Base-by-base conservation (phyloP, 2,113 vertebrate genomes). In the Neoarius graeffei region DNA sequence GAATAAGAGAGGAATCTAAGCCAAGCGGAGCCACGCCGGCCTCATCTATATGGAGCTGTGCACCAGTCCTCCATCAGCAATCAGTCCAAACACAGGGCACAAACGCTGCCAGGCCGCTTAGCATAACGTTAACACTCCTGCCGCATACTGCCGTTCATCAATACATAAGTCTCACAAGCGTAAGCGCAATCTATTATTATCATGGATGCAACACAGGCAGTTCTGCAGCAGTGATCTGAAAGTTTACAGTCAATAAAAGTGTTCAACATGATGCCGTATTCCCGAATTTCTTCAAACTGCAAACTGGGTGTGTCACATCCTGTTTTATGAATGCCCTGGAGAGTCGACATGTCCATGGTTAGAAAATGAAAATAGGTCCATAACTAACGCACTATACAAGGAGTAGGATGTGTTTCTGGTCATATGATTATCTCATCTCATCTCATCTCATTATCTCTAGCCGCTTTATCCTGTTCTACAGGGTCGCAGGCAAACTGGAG, bases 111-210 rank as follows among this genome's bases (percentile, higher is more conserved):
- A 85, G 79, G 87, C 77, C 89, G 88, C 85, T 90, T 89, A 89
- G 85, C 87, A 90, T 90, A 90, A 90, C 85, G 87, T 87, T 90
- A 88, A 76, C 82, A n/a, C 85, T 85, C 89, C 83, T 82, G 82
- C 89, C 82, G 89, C 14, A 76, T 77, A 52, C 60, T 27, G 52
- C 85, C 69, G 83, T 82, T 87, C 82, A 86, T 79, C 30, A 30
- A 84, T 56, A 88, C 76, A 85, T 42, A 87, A 87, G 87, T 71
- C 82, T 86, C 35, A 84, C 69, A 89, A 87, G 88, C 30, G 27
- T 35, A 74, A 88, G 62, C 57, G 64, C 87, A 66, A 71, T 85
- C 82, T 81, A 84, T 89, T 89, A 90, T 87, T 88, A 87, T 66
- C 86, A 87, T n/a, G 86, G 62, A 79, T 69, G 64, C 11, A 59